These are phyloP conservation scores for Sarcoramphus papa DNA, from an alignment of 2,797 vertebrate genomes.

Conservation along the genomic window DNA sequence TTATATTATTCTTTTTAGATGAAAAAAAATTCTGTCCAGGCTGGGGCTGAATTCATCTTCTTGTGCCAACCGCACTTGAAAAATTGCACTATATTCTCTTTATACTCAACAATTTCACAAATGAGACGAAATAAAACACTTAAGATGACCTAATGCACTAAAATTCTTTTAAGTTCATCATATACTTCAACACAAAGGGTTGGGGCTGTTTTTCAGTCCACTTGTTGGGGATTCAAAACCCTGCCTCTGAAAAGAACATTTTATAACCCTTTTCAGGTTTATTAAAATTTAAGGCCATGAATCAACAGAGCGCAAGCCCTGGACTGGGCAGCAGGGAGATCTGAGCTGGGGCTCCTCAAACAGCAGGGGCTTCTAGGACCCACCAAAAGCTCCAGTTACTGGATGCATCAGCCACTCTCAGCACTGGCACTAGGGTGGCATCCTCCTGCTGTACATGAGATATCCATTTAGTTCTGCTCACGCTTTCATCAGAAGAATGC, in stretches of 20 bases:
- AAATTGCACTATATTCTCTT: constrained; percentile 13
- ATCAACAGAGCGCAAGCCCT: not conserved
- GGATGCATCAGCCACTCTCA: not conserved
- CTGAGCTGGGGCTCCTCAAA: not conserved
- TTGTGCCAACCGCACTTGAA: constrained; percentile 15
- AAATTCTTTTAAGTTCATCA: not conserved
- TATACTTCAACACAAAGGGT: not conserved
- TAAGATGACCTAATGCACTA: not conserved
- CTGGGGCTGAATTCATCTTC: constrained; percentile 28
- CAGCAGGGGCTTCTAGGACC: not conserved
- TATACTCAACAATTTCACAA: not conserved
- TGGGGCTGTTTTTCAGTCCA: not conserved
- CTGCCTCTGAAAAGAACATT: not conserved
- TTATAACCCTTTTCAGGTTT: not conserved
- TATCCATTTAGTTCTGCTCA: not conserved
- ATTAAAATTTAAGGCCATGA: not conserved
- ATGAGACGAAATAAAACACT: not conserved
- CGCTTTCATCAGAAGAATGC: not conserved
- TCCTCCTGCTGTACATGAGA: not conserved
- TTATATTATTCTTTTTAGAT: constrained; percentile 38
- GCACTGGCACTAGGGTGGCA: not conserved
- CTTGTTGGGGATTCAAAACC: not conserved
- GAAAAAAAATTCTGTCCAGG: not conserved
- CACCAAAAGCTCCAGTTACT: not conserved
- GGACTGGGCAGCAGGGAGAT: not conserved